Evolutionary conservation across 1,140 invertebrate genomes (phyloP), one percentile per base, ranked within the genome.

Genomic region (Ephestia elutella): DNA sequence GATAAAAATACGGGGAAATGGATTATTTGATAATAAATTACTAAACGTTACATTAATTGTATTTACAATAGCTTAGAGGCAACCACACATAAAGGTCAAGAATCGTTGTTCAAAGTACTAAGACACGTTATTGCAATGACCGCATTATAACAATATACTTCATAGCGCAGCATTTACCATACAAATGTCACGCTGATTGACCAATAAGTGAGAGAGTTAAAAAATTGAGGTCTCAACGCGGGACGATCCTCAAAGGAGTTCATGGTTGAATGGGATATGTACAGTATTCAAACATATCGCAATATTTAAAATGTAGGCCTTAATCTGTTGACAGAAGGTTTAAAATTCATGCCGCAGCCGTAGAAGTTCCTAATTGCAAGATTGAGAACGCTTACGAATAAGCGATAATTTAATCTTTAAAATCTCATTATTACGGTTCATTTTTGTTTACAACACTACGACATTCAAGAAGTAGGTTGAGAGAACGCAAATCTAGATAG

Each of bases 141-240:
- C 59, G 67, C 55, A 63, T 69, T 68, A 69, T 70, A 78, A 68
- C 57, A 67, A 65, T 63, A 64, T 71, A 68, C 50, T 53, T 53
- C 50, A 66, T 66, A 73, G 54, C 20, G 63, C 64, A 73, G 56
- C 68, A 62, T 63, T 71, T 67, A 69, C 73, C 71, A 76, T 79
- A 80, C 72, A 86, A 82, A 82, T 83, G 80, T 85, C 79, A 86
- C 68, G 66, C 68, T 75, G 78, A 88, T 86, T 88, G 81, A 80
- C 81, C 86, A 86, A 88, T 79, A 86, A 86, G 81, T 80, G 76
- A 86, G 78, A 84, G 80, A 83, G 80, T 83, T 76, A 79, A 86
- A 87, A 87, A 88, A 88, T 85, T 86, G 86, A 86, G 86, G 86
- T 86, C 83, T 88, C 70, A 74, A 73, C 80, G 79, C 82, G 82